These are phyloP conservation scores for Trileptium ribeirensis DNA, from an alignment of 2,888 invertebrate species.

Conservation along the genomic window DNA sequence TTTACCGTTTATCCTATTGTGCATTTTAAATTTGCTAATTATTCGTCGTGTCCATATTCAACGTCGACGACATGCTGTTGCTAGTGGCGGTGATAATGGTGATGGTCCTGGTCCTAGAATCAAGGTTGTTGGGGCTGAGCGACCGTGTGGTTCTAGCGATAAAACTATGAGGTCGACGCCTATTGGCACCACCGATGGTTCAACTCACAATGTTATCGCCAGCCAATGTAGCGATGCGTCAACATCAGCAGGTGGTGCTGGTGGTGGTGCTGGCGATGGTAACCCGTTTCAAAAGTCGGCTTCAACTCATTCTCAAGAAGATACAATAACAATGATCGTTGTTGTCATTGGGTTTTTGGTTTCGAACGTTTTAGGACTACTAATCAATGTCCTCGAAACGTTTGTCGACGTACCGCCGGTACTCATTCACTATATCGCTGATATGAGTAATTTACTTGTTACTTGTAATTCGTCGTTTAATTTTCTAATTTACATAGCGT, in stretches of 20 bases:
- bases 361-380: conserved; percentile 45
- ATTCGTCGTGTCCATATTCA: neutral
- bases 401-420: conserved; percentile 5
- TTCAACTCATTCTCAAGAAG: conserved; percentile 33
- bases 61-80: neutral
- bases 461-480: conserved; percentile 49
- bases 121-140: no score
- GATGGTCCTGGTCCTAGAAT: no score
- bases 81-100: no score
- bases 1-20: conserved; percentile 47
- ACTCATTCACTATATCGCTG: conserved; percentile 30
- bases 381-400: conserved; percentile 26
- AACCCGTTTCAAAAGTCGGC: neutral
- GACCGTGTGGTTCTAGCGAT: no score
- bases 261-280: neutral
- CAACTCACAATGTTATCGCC: no score
- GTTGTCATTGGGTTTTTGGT: conserved; percentile 48
- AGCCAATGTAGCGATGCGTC: neutral
- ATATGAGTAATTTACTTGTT: conserved; percentile 48
- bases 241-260: neutral
- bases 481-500: conserved; percentile 47
- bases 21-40: conserved; percentile 48
- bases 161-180: no score
- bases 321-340: conserved; percentile 50
- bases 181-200: no score